Evolutionary conservation across 2,797 vertebrate species (phyloP).

Genomic region (Nannoperca australis): DNA sequence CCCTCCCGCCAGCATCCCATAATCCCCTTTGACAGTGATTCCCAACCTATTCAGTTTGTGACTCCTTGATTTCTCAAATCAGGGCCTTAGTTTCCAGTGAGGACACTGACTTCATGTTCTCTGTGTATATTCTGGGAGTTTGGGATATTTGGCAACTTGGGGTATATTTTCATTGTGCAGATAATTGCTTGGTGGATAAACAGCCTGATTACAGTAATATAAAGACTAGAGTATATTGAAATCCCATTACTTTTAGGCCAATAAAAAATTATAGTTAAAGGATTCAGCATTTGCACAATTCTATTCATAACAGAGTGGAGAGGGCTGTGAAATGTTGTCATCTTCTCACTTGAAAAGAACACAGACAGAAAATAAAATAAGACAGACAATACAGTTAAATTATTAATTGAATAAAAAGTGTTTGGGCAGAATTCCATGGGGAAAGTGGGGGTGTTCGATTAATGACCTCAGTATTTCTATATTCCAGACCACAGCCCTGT

Average conservation of each 20-base stretch:
- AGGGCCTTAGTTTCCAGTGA: background rate
- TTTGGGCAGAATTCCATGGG: background rate
- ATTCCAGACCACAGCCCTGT: too few relatives aligned
- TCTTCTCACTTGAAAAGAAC: background rate
- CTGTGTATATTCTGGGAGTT: background rate
- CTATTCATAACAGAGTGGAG: background rate
- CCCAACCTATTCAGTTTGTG: slow-evolving; percentile 1
- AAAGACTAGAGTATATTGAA: background rate
- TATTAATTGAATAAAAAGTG: too few relatives aligned
- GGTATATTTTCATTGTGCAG: background rate
- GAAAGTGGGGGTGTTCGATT: background rate
- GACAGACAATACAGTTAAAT: background rate
- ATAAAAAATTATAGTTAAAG: background rate
- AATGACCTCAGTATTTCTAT: too few relatives aligned
- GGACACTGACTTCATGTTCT: background rate
- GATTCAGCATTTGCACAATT: background rate
- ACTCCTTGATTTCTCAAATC: background rate
- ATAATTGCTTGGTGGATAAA: background rate
- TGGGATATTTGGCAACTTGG: background rate
- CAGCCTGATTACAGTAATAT: background rate
- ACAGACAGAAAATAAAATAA: too few relatives aligned
- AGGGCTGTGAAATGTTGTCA: background rate
- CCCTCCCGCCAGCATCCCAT: background rate
- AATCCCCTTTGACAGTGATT: slow-evolving; percentile 22
- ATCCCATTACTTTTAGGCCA: background rate